These are phyloP conservation scores for Fregata magnificens DNA, from an alignment of 2,113 vertebrate genomes.

Conservation along the genomic window DNA sequence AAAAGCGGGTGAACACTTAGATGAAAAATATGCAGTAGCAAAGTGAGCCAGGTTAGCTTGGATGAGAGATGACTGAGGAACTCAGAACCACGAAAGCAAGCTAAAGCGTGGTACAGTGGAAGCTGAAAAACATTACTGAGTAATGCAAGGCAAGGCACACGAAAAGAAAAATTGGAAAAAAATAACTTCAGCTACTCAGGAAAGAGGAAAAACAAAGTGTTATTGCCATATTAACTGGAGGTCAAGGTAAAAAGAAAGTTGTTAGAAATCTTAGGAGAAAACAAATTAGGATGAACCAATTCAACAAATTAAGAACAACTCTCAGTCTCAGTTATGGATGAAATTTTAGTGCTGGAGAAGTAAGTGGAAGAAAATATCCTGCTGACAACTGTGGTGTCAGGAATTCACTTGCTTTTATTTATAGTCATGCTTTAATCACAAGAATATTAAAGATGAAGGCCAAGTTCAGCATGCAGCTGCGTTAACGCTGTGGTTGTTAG, in stretches of 20 bases:
- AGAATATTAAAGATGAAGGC: neutral
- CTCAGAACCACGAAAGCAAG: neutral
- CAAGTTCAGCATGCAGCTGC: neutral
- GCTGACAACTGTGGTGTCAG: neutral
- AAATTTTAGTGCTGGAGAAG: neutral
- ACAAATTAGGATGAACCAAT: neutral
- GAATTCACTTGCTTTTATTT: constrained; percentile 5
- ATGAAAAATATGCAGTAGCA: neutral
- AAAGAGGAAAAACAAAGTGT: neutral
- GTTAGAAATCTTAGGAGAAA: neutral
- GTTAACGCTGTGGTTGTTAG: neutral
- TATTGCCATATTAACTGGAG: neutral
- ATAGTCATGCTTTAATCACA: neutral
- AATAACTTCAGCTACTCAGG: neutral
- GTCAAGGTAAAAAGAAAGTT: neutral
- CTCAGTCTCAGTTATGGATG: neutral
- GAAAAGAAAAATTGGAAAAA: neutral
- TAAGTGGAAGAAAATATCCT: neutral
- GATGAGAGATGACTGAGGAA: neutral
- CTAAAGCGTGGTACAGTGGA: neutral
- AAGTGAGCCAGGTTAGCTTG: neutral
- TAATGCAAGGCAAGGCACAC: neutral
- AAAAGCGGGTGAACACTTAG: neutral
- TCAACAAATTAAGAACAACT: neutral
- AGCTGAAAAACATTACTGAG: neutral